phyloP scores from a whole-genome alignment of 2,888 invertebrate genomes.

The Nudaria mundana region DNA sequence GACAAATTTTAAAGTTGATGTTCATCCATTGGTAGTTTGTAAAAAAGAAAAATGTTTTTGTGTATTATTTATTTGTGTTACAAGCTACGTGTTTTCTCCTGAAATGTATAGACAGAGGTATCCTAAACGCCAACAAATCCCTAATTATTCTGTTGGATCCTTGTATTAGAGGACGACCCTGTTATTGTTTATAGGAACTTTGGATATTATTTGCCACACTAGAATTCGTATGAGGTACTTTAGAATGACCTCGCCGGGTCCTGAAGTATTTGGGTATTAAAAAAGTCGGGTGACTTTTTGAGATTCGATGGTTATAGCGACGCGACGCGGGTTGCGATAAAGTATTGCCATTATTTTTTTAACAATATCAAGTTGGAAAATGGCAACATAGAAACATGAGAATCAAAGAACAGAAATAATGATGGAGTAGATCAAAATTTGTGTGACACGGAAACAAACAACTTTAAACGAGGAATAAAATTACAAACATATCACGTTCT shows the following conservation, averaged over 20 bases:
- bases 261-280: too few relatives aligned
- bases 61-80: constrained; percentile 50
- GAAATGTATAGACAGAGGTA: too few relatives aligned
- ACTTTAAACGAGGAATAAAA: constrained; percentile 5
- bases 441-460: constrained; percentile 6
- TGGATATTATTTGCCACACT: too few relatives aligned
- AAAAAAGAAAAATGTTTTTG: constrained; percentile 42
- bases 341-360: constrained; percentile 49
- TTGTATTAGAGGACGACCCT: too few relatives aligned
- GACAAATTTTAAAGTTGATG: constrained; percentile 48
- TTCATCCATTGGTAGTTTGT: constrained; percentile 35
- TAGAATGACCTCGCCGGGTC: too few relatives aligned
- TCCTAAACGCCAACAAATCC: too few relatives aligned
- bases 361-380: constrained; percentile 44
- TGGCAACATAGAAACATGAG: constrained; percentile 20
- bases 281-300: too few relatives aligned
- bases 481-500: not conserved
- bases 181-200: too few relatives aligned
- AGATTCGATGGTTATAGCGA: too few relatives aligned
- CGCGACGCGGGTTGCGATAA: constrained; percentile 42
- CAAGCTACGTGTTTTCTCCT: too few relatives aligned
- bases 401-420: constrained; percentile 14
- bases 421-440: constrained; percentile 8
- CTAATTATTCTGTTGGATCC: too few relatives aligned
- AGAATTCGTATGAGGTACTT: too few relatives aligned